Percentiles rank a stretch among this genome's conserved stretches.
Conservation (phyloP, 1,140 invertebrate genomes). For the Drosophila watanabei region DNA sequence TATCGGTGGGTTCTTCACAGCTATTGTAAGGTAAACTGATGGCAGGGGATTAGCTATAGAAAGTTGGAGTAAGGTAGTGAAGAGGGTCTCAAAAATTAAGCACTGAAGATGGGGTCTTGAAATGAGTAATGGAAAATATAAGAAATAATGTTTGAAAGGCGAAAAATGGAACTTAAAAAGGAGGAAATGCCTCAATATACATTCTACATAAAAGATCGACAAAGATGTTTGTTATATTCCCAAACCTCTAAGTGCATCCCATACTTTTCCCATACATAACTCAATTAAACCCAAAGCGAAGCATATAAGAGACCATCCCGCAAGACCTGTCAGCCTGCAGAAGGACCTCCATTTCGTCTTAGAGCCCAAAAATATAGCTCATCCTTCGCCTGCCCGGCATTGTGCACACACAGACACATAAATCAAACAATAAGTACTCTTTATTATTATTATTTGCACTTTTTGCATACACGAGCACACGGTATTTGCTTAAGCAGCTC, state of each 20-base stretch:
- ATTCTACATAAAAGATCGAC: too few species aligned
- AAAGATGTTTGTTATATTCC: not conserved
- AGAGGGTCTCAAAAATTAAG: conserved; percentile 19
- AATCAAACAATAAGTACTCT: conserved; percentile 86
- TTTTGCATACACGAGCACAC: conserved; percentile 75
- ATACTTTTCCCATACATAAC: not conserved
- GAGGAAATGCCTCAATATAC: too few species aligned
- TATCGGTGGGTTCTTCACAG: conserved; percentile 45
- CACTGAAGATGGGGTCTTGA: too few species aligned
- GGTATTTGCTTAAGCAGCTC: conserved; percentile 78
- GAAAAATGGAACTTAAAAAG: not conserved
- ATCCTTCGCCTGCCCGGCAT: conserved; percentile 32
- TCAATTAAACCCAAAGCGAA: conserved; percentile 8
- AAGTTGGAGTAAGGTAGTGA: not conserved
- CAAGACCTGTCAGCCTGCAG: not conserved
- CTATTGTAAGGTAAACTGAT: conserved; percentile 41
- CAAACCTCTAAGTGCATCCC: not conserved
- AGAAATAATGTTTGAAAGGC: not conserved
- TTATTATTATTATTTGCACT: conserved; percentile 86
- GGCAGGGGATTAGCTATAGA: conserved; percentile 51
- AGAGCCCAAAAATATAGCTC: conserved; percentile 31
- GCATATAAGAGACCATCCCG: not conserved
- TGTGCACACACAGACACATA: conserved; percentile 85
- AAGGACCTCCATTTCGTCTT: conserved; percentile 13
- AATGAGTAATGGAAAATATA: not conserved